phyloP scores from a whole-genome alignment of 2,888 invertebrate genomes.

The Sphaerophoria taeniata region DNA sequence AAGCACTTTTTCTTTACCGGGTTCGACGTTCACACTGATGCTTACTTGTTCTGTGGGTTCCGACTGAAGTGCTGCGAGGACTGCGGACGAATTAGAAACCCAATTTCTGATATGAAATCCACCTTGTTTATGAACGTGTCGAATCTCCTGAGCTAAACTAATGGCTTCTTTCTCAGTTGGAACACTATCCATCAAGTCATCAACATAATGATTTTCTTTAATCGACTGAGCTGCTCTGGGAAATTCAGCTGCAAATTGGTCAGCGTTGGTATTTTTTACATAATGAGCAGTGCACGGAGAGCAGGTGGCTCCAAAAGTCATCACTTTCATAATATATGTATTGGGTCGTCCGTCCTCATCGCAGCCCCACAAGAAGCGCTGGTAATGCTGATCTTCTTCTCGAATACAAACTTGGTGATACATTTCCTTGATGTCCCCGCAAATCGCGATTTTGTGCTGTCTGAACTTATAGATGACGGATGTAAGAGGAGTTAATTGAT shows the following conservation, averaged over 20 bases:
- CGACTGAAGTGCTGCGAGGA: slow-evolving; percentile 28
- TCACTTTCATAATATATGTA: slow-evolving; percentile 39
- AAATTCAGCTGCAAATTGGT: background rate
- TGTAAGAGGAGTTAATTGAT: slow-evolving; percentile 76
- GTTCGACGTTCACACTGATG: background rate
- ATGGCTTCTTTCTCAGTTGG: slow-evolving; percentile 72
- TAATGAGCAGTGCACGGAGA: background rate
- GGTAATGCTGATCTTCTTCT: slow-evolving; percentile 28
- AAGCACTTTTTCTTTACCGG: no score
- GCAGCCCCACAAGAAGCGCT: slow-evolving; percentile 76
- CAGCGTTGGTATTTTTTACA: slow-evolving; percentile 18
- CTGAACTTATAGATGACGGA: slow-evolving; percentile 79
- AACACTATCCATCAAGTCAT: slow-evolving; percentile 76
- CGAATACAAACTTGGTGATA: slow-evolving; percentile 19
- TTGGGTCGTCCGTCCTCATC: slow-evolving; percentile 19
- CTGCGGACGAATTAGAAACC: background rate
- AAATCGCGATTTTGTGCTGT: slow-evolving; percentile 77
- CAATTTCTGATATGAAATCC: background rate
- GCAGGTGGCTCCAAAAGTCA: slow-evolving; percentile 22
- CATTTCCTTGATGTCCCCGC: slow-evolving; percentile 58
- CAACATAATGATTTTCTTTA: slow-evolving; percentile 75
- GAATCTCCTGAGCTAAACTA: slow-evolving; percentile 60
- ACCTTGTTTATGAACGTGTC: slow-evolving; percentile 50
- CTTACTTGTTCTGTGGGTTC: background rate
- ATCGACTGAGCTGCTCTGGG: slow-evolving; percentile 44